Percentiles rank a stretch among this genome's conserved stretches.
Conservation (phyloP, 2,888 invertebrate species). For the Campoplex nolae region DNA sequence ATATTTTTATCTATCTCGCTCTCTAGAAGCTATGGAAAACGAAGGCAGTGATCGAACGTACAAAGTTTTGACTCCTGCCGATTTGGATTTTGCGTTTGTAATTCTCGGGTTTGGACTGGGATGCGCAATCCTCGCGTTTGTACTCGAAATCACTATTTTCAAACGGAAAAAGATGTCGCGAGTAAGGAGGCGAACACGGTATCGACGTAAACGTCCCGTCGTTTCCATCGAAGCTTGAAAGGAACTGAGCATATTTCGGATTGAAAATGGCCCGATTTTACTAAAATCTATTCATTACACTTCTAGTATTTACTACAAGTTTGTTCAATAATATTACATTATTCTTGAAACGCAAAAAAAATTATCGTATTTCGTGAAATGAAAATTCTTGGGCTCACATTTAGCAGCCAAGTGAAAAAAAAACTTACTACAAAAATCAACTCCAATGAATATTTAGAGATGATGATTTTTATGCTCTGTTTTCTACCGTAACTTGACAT, state of each 20-base stretch:
- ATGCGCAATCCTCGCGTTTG: background rate
- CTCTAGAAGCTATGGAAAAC: background rate
- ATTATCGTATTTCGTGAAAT: background rate
- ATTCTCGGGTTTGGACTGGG: slow-evolving; percentile 36
- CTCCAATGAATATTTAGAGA: background rate
- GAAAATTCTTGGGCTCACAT: background rate
- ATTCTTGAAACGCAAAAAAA: background rate
- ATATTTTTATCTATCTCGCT: no score
- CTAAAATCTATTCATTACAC: background rate
- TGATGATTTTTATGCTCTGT: background rate
- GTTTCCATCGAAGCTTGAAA: background rate
- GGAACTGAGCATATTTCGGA: background rate
- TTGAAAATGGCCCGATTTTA: background rate
- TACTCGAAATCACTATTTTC: background rate
- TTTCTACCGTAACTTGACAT: background rate
- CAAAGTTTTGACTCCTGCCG: background rate
- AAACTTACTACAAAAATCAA: background rate
- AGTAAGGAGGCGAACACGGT: background rate
- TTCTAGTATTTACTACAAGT: no score
- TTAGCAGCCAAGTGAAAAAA: background rate
- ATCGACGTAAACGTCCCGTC: background rate
- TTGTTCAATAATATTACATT: background rate
- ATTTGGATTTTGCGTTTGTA: slow-evolving; percentile 42
- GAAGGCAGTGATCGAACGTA: background rate
- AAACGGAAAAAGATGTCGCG: background rate